Evolutionary conservation across 2,888 invertebrate genomes (phyloP), one percentile per base, ranked within the genome.

Genomic region (Lordiphosa andalusiaca): DNA sequence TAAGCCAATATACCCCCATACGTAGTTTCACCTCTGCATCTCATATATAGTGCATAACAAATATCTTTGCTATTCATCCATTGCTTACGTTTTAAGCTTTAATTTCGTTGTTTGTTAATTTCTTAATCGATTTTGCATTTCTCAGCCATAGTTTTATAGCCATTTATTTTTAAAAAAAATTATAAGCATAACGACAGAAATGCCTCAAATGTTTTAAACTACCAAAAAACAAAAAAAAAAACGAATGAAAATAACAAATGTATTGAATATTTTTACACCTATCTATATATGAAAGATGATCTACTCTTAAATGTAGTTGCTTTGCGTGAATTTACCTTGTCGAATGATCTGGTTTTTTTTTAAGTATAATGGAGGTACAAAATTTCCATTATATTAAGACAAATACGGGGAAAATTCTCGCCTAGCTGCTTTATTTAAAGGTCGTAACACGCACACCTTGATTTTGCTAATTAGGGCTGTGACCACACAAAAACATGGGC

Each of bases 141-240:
- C 63, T 72, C 81, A 74, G 76, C 84, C 76, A 77, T 81, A 55
- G 64, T 61, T 52, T 47, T 68, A 55, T 62, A 64, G 82, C 65
- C 80, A 82, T 84, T 82, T 50, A 50, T 64, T 50, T 63, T 55
- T 63, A 53, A 61, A 47, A 30, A 39, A 49, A 30, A 3, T 10
- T 30, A 10, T 30, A 30, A 53, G 25, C 41, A 53, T 42, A 67
- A 50, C 60, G 73, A 73, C 69, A 57, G 37, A 84, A 78, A 67
- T 83, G 81, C 85, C 81, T 84, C 83, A 69, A 68, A 71, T 60
- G 81, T 81, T 84, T 69, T 73, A 83, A 81, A 81, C 81, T 81
- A 78, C 65, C 71, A 74, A 82, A 76, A 61, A 12, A 37, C 39
- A 25, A 25, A n/a, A n/a, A 76, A 61, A 12, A 37, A 46, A 25